Conservation (phyloP, 1,140 invertebrate species). For the Caerostris darwini region DNA sequence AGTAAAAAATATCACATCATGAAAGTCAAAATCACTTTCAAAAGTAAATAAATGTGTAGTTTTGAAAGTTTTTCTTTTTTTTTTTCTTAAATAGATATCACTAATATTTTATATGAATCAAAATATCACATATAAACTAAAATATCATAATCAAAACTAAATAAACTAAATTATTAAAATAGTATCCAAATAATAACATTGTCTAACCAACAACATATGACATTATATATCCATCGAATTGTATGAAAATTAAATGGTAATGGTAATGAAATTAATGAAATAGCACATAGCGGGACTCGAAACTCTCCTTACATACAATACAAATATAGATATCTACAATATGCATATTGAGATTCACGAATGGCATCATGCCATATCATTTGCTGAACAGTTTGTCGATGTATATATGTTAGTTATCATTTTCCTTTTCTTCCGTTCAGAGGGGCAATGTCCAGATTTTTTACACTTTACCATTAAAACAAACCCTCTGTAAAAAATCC, state of each 20-base stretch:
- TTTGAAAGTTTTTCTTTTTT: not conserved
- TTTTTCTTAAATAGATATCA: not conserved
- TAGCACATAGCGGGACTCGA: constrained; percentile 29
- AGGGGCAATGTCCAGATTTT: constrained; percentile 56
- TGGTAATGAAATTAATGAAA: not conserved
- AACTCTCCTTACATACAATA: constrained; percentile 46
- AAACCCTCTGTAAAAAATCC: constrained; percentile 24
- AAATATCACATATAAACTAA: not conserved
- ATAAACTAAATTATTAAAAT: too few species aligned
- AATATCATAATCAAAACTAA: not conserved
- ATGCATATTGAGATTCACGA: constrained; percentile 52
- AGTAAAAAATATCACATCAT: constrained; percentile 3
- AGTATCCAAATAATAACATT: not conserved
- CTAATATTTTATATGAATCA: not conserved
- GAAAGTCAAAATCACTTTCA: not conserved
- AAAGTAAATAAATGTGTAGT: not conserved
- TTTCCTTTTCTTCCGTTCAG: not conserved
- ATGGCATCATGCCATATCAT: not conserved
- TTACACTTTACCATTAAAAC: not conserved
- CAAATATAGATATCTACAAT: constrained; percentile 74
- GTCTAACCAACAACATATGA: not conserved
- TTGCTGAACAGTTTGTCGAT: constrained; percentile 68
- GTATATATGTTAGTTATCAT: constrained; percentile 19
- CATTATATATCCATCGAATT: not conserved
- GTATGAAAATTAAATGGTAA: not conserved